phyloP scores from a whole-genome alignment of 1,140 invertebrate species.

The Charaxes varanes region DNA sequence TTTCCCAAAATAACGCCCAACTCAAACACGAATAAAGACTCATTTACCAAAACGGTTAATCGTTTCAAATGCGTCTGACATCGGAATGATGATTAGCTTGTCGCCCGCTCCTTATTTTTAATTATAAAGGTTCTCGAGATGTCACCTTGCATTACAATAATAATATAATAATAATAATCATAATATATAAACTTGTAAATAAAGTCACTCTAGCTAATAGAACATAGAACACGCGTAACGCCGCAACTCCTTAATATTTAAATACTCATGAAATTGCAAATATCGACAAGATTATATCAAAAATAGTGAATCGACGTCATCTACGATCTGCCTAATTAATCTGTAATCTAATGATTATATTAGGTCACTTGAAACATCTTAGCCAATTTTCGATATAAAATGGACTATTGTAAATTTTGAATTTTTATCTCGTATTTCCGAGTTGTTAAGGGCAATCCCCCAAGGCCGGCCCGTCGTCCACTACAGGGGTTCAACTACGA shows the following conservation, averaged over 20 bases:
- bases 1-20: too few species aligned
- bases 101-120: conserved; percentile 40
- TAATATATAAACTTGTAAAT: conserved; percentile 69
- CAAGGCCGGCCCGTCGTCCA: too few species aligned
- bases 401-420: conserved; percentile 56
- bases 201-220: conserved; percentile 67
- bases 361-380: conserved; percentile 54
- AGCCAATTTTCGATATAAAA: conserved; percentile 47
- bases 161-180: conserved; percentile 40
- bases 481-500: too few species aligned
- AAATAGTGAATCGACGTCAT: conserved; percentile 67
- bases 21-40: too few species aligned
- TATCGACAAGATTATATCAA: conserved; percentile 73
- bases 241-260: conserved; percentile 41
- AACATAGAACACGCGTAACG: conserved; percentile 48
- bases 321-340: conserved; percentile 65
- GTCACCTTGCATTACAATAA: conserved; percentile 59
- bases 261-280: conserved; percentile 64
- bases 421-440: conserved; percentile 23
- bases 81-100: conserved; percentile 35
- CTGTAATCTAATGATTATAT: conserved; percentile 55
- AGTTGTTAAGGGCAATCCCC: too few species aligned
- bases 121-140: conserved; percentile 57
- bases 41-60: too few species aligned
- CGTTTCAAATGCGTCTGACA: conserved; percentile 21